These are phyloP conservation scores for Eupristina koningsbergeri DNA, from an alignment of 1,140 invertebrate genomes.

Conservation along the genomic window DNA sequence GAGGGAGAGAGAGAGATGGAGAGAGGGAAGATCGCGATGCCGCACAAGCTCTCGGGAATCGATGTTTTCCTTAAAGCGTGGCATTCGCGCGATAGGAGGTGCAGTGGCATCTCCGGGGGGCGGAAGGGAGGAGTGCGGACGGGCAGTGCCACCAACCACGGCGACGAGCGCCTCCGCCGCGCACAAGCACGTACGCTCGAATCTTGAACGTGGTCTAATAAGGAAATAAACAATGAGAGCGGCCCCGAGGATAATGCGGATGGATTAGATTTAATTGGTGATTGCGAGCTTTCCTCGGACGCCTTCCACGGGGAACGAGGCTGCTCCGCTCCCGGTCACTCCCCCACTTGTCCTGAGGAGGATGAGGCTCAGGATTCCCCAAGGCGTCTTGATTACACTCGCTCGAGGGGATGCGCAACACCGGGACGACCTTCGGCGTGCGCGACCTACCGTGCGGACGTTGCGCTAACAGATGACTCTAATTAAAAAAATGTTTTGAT, in stretches of 20 bases:
- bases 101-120: neutral
- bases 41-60: slow-evolving; percentile 17
- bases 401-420: neutral
- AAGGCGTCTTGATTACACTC: neutral
- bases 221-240: no score
- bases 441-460: neutral
- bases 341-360: no score
- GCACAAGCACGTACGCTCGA: neutral
- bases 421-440: neutral
- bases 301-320: no score
- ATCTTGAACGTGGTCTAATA: neutral
- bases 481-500: slow-evolving; percentile 9
- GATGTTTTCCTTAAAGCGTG: slow-evolving; percentile 40
- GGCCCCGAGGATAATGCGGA: no score
- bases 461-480: neutral
- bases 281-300: no score
- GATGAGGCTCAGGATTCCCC: neutral
- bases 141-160: no score
- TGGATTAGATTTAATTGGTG: no score
- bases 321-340: no score
- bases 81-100: neutral
- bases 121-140: no score
- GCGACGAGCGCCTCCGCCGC: no score
- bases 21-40: neutral
- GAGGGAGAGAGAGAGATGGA: neutral